These are phyloP conservation scores for Ypsolopha scabrella DNA, from an alignment of 2,888 invertebrate genomes.

Conservation along the genomic window DNA sequence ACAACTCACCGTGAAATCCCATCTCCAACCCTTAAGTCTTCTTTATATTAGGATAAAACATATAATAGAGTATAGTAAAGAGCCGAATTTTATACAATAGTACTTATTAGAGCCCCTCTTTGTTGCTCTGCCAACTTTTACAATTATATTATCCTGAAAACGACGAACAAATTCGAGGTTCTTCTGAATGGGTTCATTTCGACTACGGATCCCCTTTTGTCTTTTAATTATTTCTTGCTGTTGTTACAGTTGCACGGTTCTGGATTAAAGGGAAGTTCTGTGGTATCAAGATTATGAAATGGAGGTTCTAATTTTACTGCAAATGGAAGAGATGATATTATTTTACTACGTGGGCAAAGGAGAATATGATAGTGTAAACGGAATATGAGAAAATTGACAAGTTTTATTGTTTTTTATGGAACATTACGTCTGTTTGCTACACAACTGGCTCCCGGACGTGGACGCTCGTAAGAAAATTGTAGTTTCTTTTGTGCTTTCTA, in stretches of 20 bases:
- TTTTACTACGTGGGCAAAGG: too few species aligned
- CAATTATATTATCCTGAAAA: slow-evolving; percentile 1
- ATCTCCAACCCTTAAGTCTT: too few species aligned
- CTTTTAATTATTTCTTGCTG: neutral
- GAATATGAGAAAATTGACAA: too few species aligned
- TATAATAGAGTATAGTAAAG: slow-evolving; percentile 24
- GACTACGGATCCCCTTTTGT: neutral
- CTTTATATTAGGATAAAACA: slow-evolving; percentile 22
- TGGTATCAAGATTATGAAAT: neutral
- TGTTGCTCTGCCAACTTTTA: neutral
- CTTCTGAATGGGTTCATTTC: neutral
- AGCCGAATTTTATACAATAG: slow-evolving; percentile 25
- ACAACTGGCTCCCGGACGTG: too few species aligned
- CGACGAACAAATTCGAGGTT: neutral
- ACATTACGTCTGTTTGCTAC: too few species aligned
- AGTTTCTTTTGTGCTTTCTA: too few species aligned
- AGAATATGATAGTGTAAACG: too few species aligned
- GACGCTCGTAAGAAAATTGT: too few species aligned
- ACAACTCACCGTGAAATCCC: slow-evolving; percentile 12
- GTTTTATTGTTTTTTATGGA: too few species aligned
- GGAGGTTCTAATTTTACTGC: too few species aligned
- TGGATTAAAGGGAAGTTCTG: neutral
- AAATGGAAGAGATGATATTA: too few species aligned
- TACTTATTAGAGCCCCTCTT: neutral
- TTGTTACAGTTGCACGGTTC: neutral